A percentile compares a stretch with the other conserved stretches of the same genome.
Conservation (phyloP, 2,113 vertebrate genomes). For the Pelecanus crispus region DNA sequence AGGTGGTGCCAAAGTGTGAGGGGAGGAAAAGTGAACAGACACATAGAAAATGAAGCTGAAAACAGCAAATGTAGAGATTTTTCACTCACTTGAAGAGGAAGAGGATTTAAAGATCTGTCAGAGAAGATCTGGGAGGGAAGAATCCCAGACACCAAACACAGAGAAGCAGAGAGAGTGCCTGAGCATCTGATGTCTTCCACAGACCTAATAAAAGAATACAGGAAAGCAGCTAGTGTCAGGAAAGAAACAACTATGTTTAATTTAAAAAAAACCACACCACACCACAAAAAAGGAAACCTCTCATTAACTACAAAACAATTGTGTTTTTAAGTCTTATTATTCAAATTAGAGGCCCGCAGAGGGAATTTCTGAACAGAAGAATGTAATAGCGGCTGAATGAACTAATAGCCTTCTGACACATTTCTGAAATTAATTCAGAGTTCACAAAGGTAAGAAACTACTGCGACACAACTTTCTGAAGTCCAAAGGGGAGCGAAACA, state of each 20-base stretch:
- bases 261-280: not conserved
- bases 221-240: not conserved
- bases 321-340: not conserved
- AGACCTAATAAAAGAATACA: constrained; percentile 31
- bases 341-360: not conserved
- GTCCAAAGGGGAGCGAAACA: not conserved
- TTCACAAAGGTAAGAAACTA: not conserved
- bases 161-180: not conserved
- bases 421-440: not conserved
- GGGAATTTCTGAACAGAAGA: not conserved
- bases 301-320: not conserved
- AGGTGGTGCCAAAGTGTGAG: not conserved
- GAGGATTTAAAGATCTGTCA: constrained; percentile 34
- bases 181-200: not conserved
- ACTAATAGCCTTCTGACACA: not conserved
- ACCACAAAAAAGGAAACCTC: not conserved
- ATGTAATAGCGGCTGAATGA: not conserved
- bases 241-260: not conserved
- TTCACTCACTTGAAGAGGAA: constrained; percentile 49
- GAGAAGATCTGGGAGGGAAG: not conserved
- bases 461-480: not conserved
- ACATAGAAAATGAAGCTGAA: not conserved
- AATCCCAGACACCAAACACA: not conserved
- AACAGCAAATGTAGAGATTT: not conserved
- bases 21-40: not conserved